Evolutionary conservation across 2,797 vertebrate species (phyloP).

Genomic region (Leuciscus waleckii): DNA sequence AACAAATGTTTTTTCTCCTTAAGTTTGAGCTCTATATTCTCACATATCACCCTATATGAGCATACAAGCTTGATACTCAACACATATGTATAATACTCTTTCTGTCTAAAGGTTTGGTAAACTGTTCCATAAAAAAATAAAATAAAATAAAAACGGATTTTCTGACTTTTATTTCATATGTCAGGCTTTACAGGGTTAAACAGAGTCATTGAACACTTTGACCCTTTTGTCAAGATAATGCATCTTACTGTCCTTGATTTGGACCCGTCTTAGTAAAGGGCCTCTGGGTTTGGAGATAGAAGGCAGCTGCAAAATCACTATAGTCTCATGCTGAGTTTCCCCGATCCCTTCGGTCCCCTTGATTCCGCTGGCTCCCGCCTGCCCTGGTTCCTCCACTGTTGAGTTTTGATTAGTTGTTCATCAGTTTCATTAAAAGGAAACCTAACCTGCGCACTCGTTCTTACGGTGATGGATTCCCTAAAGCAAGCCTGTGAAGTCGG

Average conservation of each 20-base stretch:
- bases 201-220: neutral
- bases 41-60: neutral
- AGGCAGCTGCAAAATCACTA: conserved; percentile 47
- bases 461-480: conserved; percentile 67
- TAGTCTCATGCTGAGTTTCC: conserved; percentile 48
- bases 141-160: neutral
- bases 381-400: conserved; percentile 58
- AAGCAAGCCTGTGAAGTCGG: conserved; percentile 67
- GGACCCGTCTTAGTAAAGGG: conserved; percentile 23
- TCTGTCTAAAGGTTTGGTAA: neutral
- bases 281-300: conserved; percentile 39
- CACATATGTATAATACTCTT: too few relatives aligned
- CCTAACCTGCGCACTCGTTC: conserved; percentile 68
- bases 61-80: neutral
- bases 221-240: conserved; percentile 22
- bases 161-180: neutral
- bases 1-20: neutral
- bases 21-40: neutral
- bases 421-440: conserved; percentile 77
- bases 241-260: conserved; percentile 36
- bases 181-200: neutral
- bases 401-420: conserved; percentile 72
- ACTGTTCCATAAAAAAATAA: too few relatives aligned
- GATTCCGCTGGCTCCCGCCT: conserved; percentile 8
- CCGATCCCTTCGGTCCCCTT: conserved; percentile 20